Percentiles rank a stretch among this genome's conserved stretches.
phyloP scores from a whole-genome alignment of 1,140 invertebrate species.

The Cyrtorhinus lividipennis region DNA sequence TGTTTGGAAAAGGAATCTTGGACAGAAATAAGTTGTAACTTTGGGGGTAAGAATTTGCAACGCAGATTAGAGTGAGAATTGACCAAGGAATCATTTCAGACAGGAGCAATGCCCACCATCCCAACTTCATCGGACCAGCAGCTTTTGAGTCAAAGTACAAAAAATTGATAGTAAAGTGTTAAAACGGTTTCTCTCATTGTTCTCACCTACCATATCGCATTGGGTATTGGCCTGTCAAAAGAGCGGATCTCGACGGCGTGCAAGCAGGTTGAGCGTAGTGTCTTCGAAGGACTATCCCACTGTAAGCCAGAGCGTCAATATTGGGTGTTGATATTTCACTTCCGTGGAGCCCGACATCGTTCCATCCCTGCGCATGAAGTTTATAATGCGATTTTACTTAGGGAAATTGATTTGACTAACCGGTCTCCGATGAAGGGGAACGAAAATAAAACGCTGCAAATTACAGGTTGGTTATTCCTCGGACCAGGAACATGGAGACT shows the following conservation, averaged over 20 bases:
- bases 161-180: constrained; percentile 47
- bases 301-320: constrained; percentile 45
- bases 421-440: no score
- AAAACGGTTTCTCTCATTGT: no score
- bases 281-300: constrained; percentile 42
- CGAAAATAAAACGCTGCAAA: no score
- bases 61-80: no score
- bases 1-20: no score
- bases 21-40: no score
- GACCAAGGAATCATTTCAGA: constrained; percentile 57
- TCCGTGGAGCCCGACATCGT: constrained; percentile 57
- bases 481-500: no score
- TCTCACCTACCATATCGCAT: constrained; percentile 37
- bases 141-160: constrained; percentile 40
- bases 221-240: constrained; percentile 47
- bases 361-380: constrained; percentile 59
- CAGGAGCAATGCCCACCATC: constrained; percentile 42
- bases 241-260: constrained; percentile 43
- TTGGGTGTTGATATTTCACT: constrained; percentile 55
- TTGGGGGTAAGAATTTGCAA: no score
- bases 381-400: no score
- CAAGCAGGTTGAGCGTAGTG: constrained; percentile 44
- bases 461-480: no score
- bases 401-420: no score
- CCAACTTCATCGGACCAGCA: background rate